Base-by-base conservation (phyloP, 2,888 invertebrate genomes). In the Harmothoe impar region DNA sequence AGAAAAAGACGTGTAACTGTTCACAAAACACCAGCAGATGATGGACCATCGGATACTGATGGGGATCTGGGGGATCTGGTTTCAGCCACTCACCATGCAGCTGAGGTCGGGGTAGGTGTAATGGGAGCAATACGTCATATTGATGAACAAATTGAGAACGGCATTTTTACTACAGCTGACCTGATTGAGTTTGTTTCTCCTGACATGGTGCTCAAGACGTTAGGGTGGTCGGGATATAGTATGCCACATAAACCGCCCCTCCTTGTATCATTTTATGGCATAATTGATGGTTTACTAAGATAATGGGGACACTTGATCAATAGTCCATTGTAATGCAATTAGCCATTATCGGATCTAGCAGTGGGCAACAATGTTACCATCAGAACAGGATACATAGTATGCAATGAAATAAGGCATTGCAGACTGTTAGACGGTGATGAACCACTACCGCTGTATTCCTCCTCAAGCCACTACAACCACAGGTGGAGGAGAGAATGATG, bases 21-120 rank as follows among this genome's bases (percentile, higher is more conserved):
- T n/a, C 15, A 25, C 31, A 72, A 72, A 29, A 72, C 72, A 25
- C 31, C 7, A 72, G 20, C 31, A 15, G 72, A 72, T 72, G 72
- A 72, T 72, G 72, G 29, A 72, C 72, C 72, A 29, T 29, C 15
- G 72, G 72, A 15, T 3, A 15, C 29, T 72, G 72, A 72, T 72
- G 72, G 72, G n/a, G 62, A n/a, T 62, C 23, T 72, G 29, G 72
- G 72, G 72, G 72, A 72, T 72, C 72, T 72, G 72, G 72, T 72
- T 72, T 29, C 72, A 17, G 72, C 72, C 72, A 62, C 31, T 72
- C 15, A 15, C 31, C 15, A 15, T 5, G 31, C 3, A 1, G 0
- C 15, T 29, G 72, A 29, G 29, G 72, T 72, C 72, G 31, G 29
- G 72, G 31, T 25, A n/a, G 72, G 15, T 29, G 72, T 72, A 72